phyloP scores from a whole-genome alignment of 2,113 vertebrate genomes.

The Illadopsis cleaveri region DNA sequence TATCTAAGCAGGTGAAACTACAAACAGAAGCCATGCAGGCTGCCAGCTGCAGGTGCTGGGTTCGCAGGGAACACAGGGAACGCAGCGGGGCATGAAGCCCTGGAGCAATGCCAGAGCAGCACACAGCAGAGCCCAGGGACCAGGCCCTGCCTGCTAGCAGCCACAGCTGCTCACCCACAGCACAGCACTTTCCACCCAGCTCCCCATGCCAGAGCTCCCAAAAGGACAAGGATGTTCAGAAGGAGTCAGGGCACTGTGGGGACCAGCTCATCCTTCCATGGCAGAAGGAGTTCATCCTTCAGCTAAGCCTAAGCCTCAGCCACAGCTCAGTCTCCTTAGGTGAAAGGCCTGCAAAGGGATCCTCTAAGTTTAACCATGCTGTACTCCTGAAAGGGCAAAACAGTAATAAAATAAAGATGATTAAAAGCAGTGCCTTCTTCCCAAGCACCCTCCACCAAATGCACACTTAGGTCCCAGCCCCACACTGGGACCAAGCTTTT shows the following conservation, averaged over 20 bases:
- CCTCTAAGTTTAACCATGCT: not conserved
- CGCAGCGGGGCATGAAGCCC: not conserved
- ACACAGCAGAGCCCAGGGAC: fast-evolving
- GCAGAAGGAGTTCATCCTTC: not conserved
- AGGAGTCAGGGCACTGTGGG: not conserved
- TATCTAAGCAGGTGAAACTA: not conserved
- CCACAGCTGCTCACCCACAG: not conserved
- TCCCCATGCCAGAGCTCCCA: fast-evolving
- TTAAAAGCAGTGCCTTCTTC: not conserved
- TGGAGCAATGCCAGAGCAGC: not conserved
- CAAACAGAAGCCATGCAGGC: not conserved
- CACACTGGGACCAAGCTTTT: fast-evolving
- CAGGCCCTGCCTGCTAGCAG: not conserved
- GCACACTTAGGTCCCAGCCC: not conserved
- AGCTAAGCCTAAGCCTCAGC: not conserved
- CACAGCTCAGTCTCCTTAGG: not conserved
- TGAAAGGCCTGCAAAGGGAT: not conserved
- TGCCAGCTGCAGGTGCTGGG: not conserved
- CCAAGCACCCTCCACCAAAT: not conserved
- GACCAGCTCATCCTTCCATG: not conserved
- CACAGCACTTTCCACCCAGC: not conserved
- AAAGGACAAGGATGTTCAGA: not conserved
- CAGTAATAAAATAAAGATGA: not conserved
- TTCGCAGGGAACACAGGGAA: not conserved
- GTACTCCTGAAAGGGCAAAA: not conserved